Conservation (phyloP, 1,140 invertebrate genomes). For the Sinella curviseta region DNA sequence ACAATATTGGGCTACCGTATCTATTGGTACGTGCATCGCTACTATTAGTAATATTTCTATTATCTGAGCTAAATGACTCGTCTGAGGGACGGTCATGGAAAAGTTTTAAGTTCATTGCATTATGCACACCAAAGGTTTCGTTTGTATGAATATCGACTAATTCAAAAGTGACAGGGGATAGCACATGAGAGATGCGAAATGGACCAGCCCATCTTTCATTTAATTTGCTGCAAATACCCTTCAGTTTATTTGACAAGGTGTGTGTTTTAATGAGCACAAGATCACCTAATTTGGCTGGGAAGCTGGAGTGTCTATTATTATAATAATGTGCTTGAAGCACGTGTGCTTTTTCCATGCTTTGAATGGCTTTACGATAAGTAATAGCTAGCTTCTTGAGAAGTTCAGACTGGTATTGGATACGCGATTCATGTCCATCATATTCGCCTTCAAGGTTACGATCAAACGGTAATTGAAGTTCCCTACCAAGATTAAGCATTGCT, state of each 20-base stretch:
- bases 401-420: not conserved
- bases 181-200: not conserved
- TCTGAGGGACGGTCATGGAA: not conserved
- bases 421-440: not conserved
- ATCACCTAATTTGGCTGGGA: not conserved
- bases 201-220: not conserved
- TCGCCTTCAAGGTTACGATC: not conserved
- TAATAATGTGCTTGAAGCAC: not conserved
- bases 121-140: not conserved
- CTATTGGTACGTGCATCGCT: not conserved
- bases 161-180: not conserved
- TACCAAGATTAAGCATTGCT: constrained; percentile 44
- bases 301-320: not conserved
- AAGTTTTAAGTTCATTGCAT: not conserved
- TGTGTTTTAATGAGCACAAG: not conserved
- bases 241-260: constrained; percentile 8
- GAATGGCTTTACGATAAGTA: not conserved
- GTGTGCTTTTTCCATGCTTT: not conserved
- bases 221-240: not conserved
- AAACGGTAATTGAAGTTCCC: not conserved
- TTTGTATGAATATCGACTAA: not conserved
- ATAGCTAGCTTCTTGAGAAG: not conserved
- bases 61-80: not conserved
- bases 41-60: not conserved
- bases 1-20: not conserved